phyloP scores from a whole-genome alignment of 2,888 invertebrate species.

The Xylocampa areola region DNA sequence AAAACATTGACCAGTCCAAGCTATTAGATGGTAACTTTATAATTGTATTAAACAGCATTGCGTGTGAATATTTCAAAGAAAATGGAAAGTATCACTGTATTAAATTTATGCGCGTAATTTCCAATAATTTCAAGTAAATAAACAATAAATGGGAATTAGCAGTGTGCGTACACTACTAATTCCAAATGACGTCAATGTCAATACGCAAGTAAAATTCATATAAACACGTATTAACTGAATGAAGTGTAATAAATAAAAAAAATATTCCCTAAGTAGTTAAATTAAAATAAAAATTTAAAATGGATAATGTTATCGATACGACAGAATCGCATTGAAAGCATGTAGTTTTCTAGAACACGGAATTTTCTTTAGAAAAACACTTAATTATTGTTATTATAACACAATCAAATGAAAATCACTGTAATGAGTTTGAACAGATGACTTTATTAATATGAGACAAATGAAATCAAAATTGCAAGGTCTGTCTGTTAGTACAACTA shows the following conservation, averaged over 20 bases:
- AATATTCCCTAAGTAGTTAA: conserved; percentile 10
- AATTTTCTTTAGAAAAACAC: conserved; percentile 4
- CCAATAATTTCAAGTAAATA: conserved; percentile 36
- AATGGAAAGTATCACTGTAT: conserved; percentile 52
- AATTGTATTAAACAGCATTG: conserved; percentile 45
- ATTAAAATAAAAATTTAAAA: conserved; percentile 20
- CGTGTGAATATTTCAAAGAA: conserved; percentile 49
- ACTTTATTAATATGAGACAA: conserved; percentile 7
- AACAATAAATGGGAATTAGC: conserved; percentile 27
- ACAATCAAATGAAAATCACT: conserved; percentile 9
- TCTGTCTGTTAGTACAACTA: conserved; percentile 45
- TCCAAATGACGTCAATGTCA: conserved; percentile 49
- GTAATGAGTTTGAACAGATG: conserved; percentile 27
- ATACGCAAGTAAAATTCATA: conserved; percentile 36
- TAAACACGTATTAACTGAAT: conserved; percentile 19
- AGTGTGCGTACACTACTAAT: conserved; percentile 24
- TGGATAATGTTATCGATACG: conserved; percentile 3
- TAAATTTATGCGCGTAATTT: conserved; percentile 44
- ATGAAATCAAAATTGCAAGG: conserved; percentile 35
- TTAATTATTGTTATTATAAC: conserved; percentile 1
- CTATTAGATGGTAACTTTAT: conserved; percentile 35
- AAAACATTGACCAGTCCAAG: conserved; percentile 46
- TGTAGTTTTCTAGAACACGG: conserved; percentile 6
- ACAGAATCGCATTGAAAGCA: conserved; percentile 3
- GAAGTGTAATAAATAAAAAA: conserved; percentile 29